Base-by-base conservation (phyloP, 2,797 vertebrate genomes). In the Knipowitschia caucasica region DNA sequence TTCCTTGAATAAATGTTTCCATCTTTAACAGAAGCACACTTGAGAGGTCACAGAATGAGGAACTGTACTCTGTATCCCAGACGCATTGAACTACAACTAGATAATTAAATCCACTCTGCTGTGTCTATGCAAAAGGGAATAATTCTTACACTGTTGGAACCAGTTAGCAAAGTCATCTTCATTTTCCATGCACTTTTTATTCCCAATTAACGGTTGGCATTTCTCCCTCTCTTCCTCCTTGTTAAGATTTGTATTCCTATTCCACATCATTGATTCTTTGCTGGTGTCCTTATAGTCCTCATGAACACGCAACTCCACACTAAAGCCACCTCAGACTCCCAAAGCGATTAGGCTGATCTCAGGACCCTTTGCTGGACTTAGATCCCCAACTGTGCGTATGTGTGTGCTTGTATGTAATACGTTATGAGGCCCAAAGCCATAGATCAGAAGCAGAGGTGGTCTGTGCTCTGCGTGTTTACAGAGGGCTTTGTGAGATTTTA, bases 291-390 rank as follows among this genome's bases (percentile, higher is more conserved):
- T 40, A 45, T 46, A 56, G 50, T 64, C 36, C 52, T 64, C 56
- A 50, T 52, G 62, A 56, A 67, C 50, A 21, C 50, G 58, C 27
- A 62, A 67, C 62, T 63, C 62, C 49, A 58, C 57, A 53, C 35
- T 36, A 72, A 80, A 77, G 68, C 62, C 61, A 49, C 50, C 3
- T 34, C 51, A 66, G 33, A 50, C 56, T 75, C 64, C 59, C 76
- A 53, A 46, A 64, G 74, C 75, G 68, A 79, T 69, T 72, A 58
- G 56, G 66, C 58, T 77, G 71, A 75, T 67, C 58, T 17, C 56
- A 73, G 75, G 79, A 34, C 29, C 67, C 39, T 71, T 64, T 64
- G 49, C 59, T 30, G 52, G 64, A 66, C 57, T 70, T 64, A 72
- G 66, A 42, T 57, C 49, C 34, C 20, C 11, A 2, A 15, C 26